Evolutionary conservation across 1,140 invertebrate genomes (phyloP).

Genomic region (Philopotamus ludificatus): DNA sequence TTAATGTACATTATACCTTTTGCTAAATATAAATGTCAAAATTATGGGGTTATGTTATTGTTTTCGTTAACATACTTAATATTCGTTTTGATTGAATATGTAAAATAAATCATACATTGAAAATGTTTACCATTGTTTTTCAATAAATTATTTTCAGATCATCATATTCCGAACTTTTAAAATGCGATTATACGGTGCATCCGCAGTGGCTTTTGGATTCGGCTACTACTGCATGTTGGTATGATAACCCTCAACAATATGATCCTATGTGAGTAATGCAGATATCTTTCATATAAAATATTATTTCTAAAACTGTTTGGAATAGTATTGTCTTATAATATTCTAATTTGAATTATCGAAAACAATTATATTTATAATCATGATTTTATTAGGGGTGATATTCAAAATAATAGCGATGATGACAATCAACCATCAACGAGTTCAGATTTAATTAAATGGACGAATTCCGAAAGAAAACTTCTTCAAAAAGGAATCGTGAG

Average conservation of each 20-base stretch:
- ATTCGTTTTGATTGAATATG: no score
- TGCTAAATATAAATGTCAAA: no score
- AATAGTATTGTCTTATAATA: no score
- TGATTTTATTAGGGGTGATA: conserved; percentile 1
- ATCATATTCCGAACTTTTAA: conserved; percentile 45
- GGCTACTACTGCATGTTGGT: conserved; percentile 52
- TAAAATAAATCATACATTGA: no score
- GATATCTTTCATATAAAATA: no score
- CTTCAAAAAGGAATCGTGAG: conserved; percentile 62
- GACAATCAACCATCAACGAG: conserved; percentile 25
- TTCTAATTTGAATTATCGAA: neutral
- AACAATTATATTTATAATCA: neutral
- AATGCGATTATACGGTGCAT: conserved; percentile 63
- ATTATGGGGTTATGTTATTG: no score
- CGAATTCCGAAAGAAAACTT: conserved; percentile 58
- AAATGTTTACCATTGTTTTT: no score
- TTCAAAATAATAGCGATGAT: conserved; percentile 30
- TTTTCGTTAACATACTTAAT: no score
- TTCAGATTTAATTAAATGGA: conserved; percentile 48
- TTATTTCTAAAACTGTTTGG: no score
- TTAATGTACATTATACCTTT: no score
- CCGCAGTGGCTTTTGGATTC: conserved; percentile 68
- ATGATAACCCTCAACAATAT: conserved; percentile 46
- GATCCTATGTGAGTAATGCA: conserved; percentile 32
- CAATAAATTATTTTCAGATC: conserved; percentile 35